Percentiles rank a stretch among this genome's conserved stretches.
Evolutionary conservation across 2,888 invertebrate genomes (phyloP).

Genomic region (Scaptomyza flava): DNA sequence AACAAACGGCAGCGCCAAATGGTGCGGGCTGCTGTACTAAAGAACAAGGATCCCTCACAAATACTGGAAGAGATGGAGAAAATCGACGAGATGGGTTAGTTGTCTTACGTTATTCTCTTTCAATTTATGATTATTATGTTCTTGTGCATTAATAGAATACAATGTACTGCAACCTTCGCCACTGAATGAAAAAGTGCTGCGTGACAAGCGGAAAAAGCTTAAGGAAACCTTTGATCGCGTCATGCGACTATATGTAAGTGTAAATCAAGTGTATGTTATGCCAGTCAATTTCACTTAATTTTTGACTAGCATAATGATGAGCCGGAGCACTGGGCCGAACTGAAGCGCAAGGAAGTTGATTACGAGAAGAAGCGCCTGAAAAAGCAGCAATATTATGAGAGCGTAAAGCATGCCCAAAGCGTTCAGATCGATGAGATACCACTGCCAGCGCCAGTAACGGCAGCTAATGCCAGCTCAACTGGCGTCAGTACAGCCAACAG

Average conservation of each 20-base stretch:
- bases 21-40: conserved; percentile 97
- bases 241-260: conserved; percentile 96
- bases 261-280: too few species aligned
- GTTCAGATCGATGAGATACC: conserved; percentile 98
- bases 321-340: conserved; percentile 95
- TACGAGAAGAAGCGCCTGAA: conserved; percentile 95
- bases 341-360: conserved; percentile 95
- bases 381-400: conserved; percentile 96
- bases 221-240: conserved; percentile 97
- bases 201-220: conserved; percentile 97
- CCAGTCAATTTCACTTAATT: neutral
- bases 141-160: conserved; percentile 88
- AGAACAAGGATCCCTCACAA: conserved; percentile 98
- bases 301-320: conserved; percentile 94
- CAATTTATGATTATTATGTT: neutral
- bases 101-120: neutral
- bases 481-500: conserved; percentile 31
- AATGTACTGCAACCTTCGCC: conserved; percentile 97
- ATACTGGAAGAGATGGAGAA: conserved; percentile 98
- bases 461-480: conserved; percentile 76
- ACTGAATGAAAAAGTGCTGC: conserved; percentile 97
- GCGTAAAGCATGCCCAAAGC: conserved; percentile 97
- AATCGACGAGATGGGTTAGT: conserved; percentile 98
- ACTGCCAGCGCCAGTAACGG: conserved; percentile 90
- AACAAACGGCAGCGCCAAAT: conserved; percentile 98